Conservation (phyloP, 2,888 invertebrate genomes). For the Brachyopa scutellaris region DNA sequence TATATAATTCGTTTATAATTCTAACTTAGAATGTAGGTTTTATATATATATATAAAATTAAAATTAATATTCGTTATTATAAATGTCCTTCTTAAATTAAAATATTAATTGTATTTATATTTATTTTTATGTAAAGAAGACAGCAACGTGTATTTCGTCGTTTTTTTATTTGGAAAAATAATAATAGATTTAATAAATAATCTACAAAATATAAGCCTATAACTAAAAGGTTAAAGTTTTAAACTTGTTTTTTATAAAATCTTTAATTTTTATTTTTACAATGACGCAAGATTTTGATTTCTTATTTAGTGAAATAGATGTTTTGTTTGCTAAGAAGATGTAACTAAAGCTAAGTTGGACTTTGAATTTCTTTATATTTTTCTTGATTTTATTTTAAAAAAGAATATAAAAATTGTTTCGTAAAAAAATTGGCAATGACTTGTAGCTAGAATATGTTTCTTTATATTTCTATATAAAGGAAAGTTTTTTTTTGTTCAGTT, state of each 20-base stretch:
- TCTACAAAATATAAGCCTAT: conserved; percentile 55
- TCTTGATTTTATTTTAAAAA: conserved; percentile 3
- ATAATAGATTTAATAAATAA: conserved; percentile 73
- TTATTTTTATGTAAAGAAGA: conserved; percentile 56
- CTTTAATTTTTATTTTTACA: conserved; percentile 6
- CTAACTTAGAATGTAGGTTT: conserved; percentile 31
- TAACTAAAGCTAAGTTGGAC: conserved; percentile 29
- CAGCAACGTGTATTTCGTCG: conserved; percentile 49
- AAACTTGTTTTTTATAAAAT: conserved; percentile 49
- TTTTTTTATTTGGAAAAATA: conserved; percentile 58
- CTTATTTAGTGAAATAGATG: background rate
- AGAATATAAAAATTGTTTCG: conserved; percentile 19
- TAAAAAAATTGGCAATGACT: conserved; percentile 70
- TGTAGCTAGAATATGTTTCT: conserved; percentile 63
- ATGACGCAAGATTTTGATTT: background rate
- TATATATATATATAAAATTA: too few relatives aligned
- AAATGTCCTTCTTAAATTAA: conserved; percentile 19
- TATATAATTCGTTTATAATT: conserved; percentile 30
- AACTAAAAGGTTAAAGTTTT: conserved; percentile 62
- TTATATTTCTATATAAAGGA: background rate
- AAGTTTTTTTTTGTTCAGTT: conserved; percentile 45
- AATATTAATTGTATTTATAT: conserved; percentile 27
- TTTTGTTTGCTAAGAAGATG: background rate
- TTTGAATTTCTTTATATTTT: background rate
- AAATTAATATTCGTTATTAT: background rate